Conservation (phyloP, 2,888 invertebrate species). For the Chloroclystis v-ata region DNA sequence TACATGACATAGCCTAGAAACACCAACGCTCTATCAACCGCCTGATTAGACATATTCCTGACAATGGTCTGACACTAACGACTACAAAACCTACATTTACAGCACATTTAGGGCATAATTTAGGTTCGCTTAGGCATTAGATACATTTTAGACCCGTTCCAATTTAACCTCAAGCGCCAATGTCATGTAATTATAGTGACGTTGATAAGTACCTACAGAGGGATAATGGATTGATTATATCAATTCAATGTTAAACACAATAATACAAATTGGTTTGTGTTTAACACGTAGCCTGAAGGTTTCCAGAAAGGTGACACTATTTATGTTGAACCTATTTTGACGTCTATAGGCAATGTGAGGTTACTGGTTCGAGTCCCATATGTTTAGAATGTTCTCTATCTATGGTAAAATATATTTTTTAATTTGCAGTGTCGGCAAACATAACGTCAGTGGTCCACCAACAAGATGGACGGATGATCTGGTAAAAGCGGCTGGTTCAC, state of each 20-base stretch:
- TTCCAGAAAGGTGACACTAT: too few species aligned
- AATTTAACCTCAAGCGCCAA: conserved; percentile 13
- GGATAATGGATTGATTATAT: conserved; percentile 6
- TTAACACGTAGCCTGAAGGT: too few species aligned
- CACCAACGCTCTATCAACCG: neutral
- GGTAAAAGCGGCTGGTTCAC: too few species aligned
- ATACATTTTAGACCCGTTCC: conserved; percentile 4
- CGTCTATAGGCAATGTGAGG: too few species aligned
- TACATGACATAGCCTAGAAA: conserved; percentile 1
- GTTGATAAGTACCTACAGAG: conserved; percentile 7
- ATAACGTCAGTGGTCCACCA: too few species aligned
- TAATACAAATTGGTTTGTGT: neutral
- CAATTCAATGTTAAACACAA: neutral
- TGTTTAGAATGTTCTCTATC: too few species aligned
- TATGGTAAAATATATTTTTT: too few species aligned
- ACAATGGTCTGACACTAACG: conserved; percentile 16
- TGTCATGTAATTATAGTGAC: conserved; percentile 16
- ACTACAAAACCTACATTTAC: conserved; percentile 18
- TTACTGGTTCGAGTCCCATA: too few species aligned
- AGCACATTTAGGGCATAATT: too few species aligned
- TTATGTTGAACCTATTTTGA: too few species aligned
- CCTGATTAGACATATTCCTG: conserved; percentile 9
- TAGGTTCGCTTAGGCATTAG: neutral
- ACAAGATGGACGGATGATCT: too few species aligned
- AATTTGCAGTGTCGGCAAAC: too few species aligned